Percentiles rank a stretch among this genome's conserved stretches.
phyloP scores from a whole-genome alignment of 2,888 invertebrate genomes.

The Liodrosophila aerea region DNA sequence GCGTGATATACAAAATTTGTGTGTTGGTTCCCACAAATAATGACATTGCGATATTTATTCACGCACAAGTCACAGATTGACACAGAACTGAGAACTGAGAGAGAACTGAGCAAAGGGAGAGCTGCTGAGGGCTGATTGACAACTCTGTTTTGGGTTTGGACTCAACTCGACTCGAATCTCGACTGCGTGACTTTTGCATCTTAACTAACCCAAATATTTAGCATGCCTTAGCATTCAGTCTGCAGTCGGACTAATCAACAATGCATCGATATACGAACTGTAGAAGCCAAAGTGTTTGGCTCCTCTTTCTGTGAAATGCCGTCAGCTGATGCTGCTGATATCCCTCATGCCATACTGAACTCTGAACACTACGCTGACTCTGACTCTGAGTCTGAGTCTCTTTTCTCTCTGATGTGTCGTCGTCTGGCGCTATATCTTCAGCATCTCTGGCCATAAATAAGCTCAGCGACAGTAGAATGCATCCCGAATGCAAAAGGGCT shows the following conservation, averaged over 20 bases:
- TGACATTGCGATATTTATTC: slow-evolving; percentile 62
- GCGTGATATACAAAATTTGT: slow-evolving; percentile 54
- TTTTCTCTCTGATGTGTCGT: slow-evolving; percentile 37
- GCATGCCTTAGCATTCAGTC: too few species aligned
- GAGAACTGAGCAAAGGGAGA: too few species aligned
- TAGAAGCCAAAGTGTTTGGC: slow-evolving; percentile 23
- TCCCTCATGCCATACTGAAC: slow-evolving; percentile 18
- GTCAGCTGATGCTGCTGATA: slow-evolving; percentile 57
- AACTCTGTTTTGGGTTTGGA: slow-evolving; percentile 36
- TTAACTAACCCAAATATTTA: slow-evolving; percentile 55
- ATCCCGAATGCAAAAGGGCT: slow-evolving; percentile 50
- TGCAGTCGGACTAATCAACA: slow-evolving; percentile 55
- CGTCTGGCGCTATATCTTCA: slow-evolving; percentile 80
- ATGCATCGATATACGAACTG: slow-evolving; percentile 62
- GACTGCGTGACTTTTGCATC: slow-evolving; percentile 58
- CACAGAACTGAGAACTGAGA: slow-evolving; percentile 48
- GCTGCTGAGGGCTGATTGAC: slow-evolving; percentile 74
- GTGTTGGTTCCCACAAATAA: slow-evolving; percentile 75
- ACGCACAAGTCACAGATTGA: slow-evolving; percentile 30
- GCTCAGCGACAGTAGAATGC: slow-evolving; percentile 73
- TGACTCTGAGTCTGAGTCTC: slow-evolving; percentile 8
- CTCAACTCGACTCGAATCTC: neutral
- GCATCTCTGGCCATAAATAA: slow-evolving; percentile 80
- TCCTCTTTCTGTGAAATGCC: slow-evolving; percentile 49
- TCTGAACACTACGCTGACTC: neutral